Evolutionary conservation across 92 coral and sea anemone genomes (phyloP), one percentile per base, ranked within the genome.

Genomic region (Epizoanthus ramosus): DNA sequence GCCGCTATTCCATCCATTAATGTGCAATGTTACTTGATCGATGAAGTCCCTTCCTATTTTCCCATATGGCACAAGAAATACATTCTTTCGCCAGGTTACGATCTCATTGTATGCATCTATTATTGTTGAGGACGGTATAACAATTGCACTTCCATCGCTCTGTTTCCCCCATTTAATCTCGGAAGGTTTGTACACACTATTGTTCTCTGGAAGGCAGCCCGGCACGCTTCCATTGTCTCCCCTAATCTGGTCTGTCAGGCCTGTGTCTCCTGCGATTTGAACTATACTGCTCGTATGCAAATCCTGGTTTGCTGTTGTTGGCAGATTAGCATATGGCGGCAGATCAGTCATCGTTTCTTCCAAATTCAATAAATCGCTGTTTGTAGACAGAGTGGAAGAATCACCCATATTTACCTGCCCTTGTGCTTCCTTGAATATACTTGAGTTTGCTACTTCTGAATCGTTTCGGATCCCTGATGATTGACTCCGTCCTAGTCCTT

Each of bases 1-100:
- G 80, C 75, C 52, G 66, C 72, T 79, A 60, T 83, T 87, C 87
- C 87, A 66, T 8, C 83, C 79, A 53, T 82, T 87, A 60, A 87
- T 82, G 56, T 87, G 87, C 80, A 35, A 31, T 18, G 80, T 80
- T 54, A 80, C 65, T 73, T 71, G 56, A 68, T 80, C 85, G 66
- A 86, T 80, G 39, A 80, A 80, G 33, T 80, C 74, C 79, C 74
- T 22, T 57, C 83, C 86, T 45, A 65, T 79, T 81, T 81, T 86
- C 57, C 90, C 90, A 63, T 80, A 86, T 16, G 80, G 90, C 35
- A 86, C 83, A 28, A 81, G 66, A 63, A 86, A 80, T 4, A 33
- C 68, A 65, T 64, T 80, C 41, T 80, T 81, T 23, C 65, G 80
- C 71, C 61, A 79, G 43, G 50, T 71, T 70, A 41, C 57, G 24